phyloP scores from a whole-genome alignment of 2,888 invertebrate species.

The Cosmorhoe ocellata region DNA sequence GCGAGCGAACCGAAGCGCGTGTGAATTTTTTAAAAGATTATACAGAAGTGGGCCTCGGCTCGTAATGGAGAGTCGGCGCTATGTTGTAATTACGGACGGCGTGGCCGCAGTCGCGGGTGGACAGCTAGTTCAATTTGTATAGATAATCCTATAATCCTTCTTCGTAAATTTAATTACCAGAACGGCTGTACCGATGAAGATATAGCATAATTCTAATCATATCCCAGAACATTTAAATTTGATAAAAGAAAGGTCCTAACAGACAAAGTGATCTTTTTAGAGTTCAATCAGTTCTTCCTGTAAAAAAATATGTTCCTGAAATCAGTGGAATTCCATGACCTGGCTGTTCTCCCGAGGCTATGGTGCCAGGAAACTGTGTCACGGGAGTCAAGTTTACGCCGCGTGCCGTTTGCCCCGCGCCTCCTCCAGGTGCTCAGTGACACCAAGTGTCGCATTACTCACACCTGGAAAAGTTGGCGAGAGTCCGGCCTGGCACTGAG shows the following conservation, averaged over 20 bases:
- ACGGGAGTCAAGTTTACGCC: conserved; percentile 43
- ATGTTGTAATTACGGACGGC: conserved; percentile 57
- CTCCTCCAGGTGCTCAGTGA: conserved; percentile 9
- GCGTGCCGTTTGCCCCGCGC: conserved; percentile 21
- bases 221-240: too few relatives aligned
- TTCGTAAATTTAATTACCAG: not conserved
- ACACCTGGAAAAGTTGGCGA: conserved; percentile 7
- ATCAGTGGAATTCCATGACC: not conserved
- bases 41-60: conserved; percentile 56
- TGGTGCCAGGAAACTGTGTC: conserved; percentile 49
- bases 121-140: conserved; percentile 6
- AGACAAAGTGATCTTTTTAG: too few relatives aligned
- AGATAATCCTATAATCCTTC: not conserved
- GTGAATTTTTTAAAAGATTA: conserved; percentile 77
- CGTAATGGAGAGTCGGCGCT: conserved; percentile 58
- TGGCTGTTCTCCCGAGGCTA: conserved; percentile 3
- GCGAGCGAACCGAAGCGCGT: conserved; percentile 50
- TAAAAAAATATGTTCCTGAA: too few relatives aligned
- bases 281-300: too few relatives aligned
- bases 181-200: not conserved
- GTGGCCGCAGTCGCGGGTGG: conserved; percentile 13
- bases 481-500: not conserved
- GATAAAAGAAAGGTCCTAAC: too few relatives aligned
- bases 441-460: conserved; percentile 12
- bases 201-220: too few relatives aligned